Evolutionary conservation across 2,113 vertebrate species (phyloP), one percentile per base, ranked within the genome.

Genomic region (Nycticryphes semicollaris): DNA sequence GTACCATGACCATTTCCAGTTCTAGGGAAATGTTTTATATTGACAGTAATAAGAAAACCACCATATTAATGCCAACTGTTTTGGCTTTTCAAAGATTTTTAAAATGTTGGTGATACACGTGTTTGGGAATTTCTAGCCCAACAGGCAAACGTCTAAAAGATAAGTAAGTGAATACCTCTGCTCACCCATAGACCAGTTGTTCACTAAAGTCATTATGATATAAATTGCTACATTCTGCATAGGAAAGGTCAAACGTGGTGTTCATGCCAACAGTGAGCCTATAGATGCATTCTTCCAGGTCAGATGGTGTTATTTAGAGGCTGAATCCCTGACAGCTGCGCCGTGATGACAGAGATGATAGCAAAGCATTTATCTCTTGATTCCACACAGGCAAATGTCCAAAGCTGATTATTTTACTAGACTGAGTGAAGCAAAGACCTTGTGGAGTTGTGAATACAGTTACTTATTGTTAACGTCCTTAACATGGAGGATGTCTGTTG

Each of bases 361-460:
- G 24, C 80, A 80, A 80, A 90, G 14, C 60, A 82, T 96, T 96
- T 94, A 50, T n/a, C 70, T 87, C 66, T 95, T 96, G 77, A 75
- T 59, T 91, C 84, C 54, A 74, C 14, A 33, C 8, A 87, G 86
- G 31, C 62, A 85, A 54, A 87, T 92, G 87, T 67, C 31, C 69
- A 97, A 90, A 93, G 56, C 53, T 8, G 39, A 48, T 97, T 92
- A 90, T 85, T 94, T 69, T 91, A 80, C 63, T 90, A 66, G 76
- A 94, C 64, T 43, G 76, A 79, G 47, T 19, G 48, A 75, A 94
- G 27, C 30, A 68, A 84, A 91, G 66, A 35, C 39, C 39, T 64
- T 6, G 7, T 84, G 69, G 22, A 92, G 18, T 60, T 76, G 81
- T 89, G 37, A 88, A 87, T 45, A 15, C 14, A 45, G 20, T 54